A percentile compares a stretch with the other conserved stretches of the same genome.
Conservation (phyloP, 1,140 invertebrate species). For the Odontomachus brunneus region DNA sequence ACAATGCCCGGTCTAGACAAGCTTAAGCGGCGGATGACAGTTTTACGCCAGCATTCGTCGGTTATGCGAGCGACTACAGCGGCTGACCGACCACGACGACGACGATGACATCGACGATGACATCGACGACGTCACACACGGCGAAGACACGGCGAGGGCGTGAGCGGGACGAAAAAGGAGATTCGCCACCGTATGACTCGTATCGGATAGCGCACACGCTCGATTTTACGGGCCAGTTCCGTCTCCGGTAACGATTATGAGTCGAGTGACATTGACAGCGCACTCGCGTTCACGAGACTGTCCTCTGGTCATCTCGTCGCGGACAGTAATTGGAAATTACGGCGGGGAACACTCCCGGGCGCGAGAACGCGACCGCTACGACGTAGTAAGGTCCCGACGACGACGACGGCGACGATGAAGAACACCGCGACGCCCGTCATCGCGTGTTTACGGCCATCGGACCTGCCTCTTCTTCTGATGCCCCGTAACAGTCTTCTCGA, state of each 20-base stretch:
- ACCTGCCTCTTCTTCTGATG: not conserved
- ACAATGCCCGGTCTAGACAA: constrained; percentile 50
- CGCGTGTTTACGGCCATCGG: constrained; percentile 38
- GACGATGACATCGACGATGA: not conserved
- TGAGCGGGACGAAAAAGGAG: not conserved
- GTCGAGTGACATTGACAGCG: constrained; percentile 43
- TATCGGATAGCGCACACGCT: constrained; percentile 54
- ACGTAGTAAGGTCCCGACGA: constrained; percentile 23
- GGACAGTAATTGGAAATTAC: constrained; percentile 72
- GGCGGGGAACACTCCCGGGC: not conserved
- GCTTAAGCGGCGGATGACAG: constrained; percentile 54
- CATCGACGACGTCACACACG: not conserved
- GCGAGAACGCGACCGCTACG: constrained; percentile 12
- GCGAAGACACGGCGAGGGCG: not conserved
- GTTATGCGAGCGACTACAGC: constrained; percentile 25
- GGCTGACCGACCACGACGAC: not conserved
- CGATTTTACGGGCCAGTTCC: constrained; percentile 63
- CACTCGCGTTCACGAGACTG: not conserved
- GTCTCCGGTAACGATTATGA: constrained; percentile 52
- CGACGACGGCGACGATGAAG: not conserved
- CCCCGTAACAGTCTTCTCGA: too few relatives aligned
- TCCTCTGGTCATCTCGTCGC: constrained; percentile 7
- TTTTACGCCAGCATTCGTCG: constrained; percentile 42
- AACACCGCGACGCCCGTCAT: constrained; percentile 1
- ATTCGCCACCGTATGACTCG: constrained; percentile 23